phyloP scores from a whole-genome alignment of 2,113 vertebrate species.

The Zonotrichia leucophrys region DNA sequence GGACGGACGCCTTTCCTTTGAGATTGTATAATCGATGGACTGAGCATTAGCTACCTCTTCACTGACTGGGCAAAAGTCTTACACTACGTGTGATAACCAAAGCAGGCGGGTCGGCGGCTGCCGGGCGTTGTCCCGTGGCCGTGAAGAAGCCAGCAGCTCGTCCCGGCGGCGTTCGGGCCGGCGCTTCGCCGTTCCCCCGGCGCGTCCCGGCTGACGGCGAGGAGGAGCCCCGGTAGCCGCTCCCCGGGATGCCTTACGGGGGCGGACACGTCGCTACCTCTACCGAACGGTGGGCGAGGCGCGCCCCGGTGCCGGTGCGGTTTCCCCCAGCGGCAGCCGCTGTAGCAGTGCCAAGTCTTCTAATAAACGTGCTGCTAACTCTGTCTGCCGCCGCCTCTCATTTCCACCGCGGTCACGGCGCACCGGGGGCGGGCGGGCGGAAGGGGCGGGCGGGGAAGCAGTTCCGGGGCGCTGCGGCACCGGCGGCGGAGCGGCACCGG shows the following conservation, averaged over 20 bases:
- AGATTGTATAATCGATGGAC: constrained; percentile 63
- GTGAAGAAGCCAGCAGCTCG: neutral
- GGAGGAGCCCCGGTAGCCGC: neutral
- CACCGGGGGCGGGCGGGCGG: neutral
- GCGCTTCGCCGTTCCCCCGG: neutral
- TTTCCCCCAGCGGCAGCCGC: constrained; percentile 21
- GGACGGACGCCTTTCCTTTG: constrained; percentile 51
- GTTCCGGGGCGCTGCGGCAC: neutral
- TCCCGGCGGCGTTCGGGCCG: neutral
- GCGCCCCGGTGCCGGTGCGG: neutral
- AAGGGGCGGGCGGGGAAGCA: neutral
- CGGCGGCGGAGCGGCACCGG: neutral
- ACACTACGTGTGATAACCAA: constrained; percentile 62
- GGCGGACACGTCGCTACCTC: constrained; percentile 43
- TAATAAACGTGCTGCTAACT: constrained; percentile 64
- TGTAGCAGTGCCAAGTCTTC: constrained; percentile 48
- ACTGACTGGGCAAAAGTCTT: constrained; percentile 69
- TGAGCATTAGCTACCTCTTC: constrained; percentile 77
- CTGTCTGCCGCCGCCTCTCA: constrained; percentile 18
- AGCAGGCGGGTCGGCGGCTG: constrained; percentile 37
- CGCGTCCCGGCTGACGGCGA: neutral
- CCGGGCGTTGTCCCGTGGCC: neutral
- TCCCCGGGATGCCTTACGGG: constrained; percentile 26
- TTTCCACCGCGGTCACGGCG: neutral
- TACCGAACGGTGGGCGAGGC: constrained; percentile 6